Evolutionary conservation across 2,888 invertebrate genomes (phyloP), one percentile per base, ranked within the genome.

Genomic region (Volucella inanis): DNA sequence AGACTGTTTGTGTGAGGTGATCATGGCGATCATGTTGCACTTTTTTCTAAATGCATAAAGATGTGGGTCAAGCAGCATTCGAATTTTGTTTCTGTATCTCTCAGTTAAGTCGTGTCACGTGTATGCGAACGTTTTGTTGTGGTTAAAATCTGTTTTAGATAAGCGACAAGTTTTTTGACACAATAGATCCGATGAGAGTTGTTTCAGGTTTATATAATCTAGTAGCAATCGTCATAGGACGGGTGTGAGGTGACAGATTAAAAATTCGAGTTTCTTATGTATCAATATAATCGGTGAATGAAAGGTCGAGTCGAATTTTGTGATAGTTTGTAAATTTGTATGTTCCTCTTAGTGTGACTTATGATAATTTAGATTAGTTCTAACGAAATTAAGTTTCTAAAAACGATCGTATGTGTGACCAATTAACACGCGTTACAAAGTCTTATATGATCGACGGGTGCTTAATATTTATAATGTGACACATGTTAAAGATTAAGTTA

Each of bases 51-150:
- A 49, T 49, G 14, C 14, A 15, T 22, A 55, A 67, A 72, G 65
- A 83, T 79, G 64, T 84, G 57, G 83, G 83, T 84, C 83, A 84
- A 84, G 68, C 67, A 67, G 10, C 74, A 41, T 47, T 59, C 62
- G 18, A 22, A 22, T 22, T 18, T 49, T 22, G 49, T n/a, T 45
- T 15, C 18, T 52, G 59, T 45, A 15, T 65, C 18, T 71, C 50
- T 43, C 39, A 22, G 65, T 15, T 22, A n/a, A 39, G 18, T 3
- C 22, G 22, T 3, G 22, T 22, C 22, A 22, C 50, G 11, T 39
- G 52, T 41, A 15, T 55, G 43, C 3, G 43, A 54, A 12, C 39
- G 54, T 45, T 54, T 67, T 70, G 18, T 22, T 38, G 10, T 22
- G n/a, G 55, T 18, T 55, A 38, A 38, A 39, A 50, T 39, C n/a